A percentile compares a stretch with the other conserved stretches of the same genome.
Evolutionary conservation across 2,888 invertebrate species (phyloP).

Genomic region (Apeira syringaria): DNA sequence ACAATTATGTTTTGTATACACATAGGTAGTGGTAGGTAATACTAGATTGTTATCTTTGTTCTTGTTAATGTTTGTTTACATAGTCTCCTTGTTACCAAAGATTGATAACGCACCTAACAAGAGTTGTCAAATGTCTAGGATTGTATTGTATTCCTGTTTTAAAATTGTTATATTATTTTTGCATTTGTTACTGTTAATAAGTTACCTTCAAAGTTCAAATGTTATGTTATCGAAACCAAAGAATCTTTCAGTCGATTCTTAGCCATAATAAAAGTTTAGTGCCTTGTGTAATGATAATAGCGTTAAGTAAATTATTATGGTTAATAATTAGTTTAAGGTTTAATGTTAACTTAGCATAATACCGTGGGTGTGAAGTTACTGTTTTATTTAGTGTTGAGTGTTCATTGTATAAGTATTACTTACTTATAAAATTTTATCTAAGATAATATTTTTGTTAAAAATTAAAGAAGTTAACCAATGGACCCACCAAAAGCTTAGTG

Average conservation of each 20-base stretch:
- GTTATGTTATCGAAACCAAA: slow-evolving; percentile 69
- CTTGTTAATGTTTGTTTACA: slow-evolving; percentile 69
- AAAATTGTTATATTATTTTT: slow-evolving; percentile 38
- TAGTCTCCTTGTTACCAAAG: slow-evolving; percentile 83
- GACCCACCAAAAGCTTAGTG: slow-evolving; percentile 53
- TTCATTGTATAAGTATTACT: slow-evolving; percentile 43
- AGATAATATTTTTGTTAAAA: slow-evolving; percentile 42
- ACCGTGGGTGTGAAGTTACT: slow-evolving; percentile 33
- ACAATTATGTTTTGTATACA: slow-evolving; percentile 45
- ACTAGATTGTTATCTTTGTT: slow-evolving; percentile 76
- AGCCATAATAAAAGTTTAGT: slow-evolving; percentile 58
- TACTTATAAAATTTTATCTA: slow-evolving; percentile 38
- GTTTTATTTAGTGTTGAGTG: slow-evolving; percentile 44
- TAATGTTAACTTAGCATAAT: slow-evolving; percentile 19
- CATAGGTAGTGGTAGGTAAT: slow-evolving; percentile 28
- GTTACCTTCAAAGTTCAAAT: slow-evolving; percentile 76
- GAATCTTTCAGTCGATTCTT: slow-evolving; percentile 77
- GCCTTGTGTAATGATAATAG: slow-evolving; percentile 54
- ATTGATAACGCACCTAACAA: slow-evolving; percentile 49
- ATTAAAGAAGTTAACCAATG: slow-evolving; percentile 40
- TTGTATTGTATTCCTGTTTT: too few relatives aligned
- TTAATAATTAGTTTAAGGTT: slow-evolving; percentile 33
- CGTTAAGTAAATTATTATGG: slow-evolving; percentile 62
- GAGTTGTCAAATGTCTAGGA: slow-evolving; percentile 55
- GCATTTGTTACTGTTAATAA: slow-evolving; percentile 74